Percentiles rank a stretch among this genome's conserved stretches.
phyloP scores from a whole-genome alignment of 1,140 invertebrate genomes.

The Calephelis nemesis region DNA sequence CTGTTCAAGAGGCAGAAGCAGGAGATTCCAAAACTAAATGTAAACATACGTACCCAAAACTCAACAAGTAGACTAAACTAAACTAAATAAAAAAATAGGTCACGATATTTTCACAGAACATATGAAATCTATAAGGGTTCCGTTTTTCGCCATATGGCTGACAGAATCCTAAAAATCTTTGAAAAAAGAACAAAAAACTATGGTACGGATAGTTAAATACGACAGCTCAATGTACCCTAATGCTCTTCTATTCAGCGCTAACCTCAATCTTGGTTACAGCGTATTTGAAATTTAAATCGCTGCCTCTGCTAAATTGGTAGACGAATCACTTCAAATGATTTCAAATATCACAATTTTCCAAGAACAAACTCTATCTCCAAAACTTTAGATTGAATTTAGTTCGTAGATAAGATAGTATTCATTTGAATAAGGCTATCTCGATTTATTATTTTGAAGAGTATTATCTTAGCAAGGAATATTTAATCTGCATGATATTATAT shows the following conservation, averaged over 20 bases:
- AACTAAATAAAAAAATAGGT: no score
- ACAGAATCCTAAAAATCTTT: no score
- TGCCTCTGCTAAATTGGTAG: slow-evolving; percentile 47
- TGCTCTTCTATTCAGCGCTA: slow-evolving; percentile 52
- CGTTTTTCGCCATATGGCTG: no score
- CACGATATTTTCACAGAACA: no score
- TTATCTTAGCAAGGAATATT: slow-evolving; percentile 20
- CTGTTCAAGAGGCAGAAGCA: no score
- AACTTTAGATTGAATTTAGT: slow-evolving; percentile 23
- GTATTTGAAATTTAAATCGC: slow-evolving; percentile 68
- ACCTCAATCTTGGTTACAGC: slow-evolving; percentile 55
- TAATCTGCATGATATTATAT: slow-evolving; percentile 15
- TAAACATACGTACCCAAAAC: no score
- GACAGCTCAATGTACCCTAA: slow-evolving; percentile 15
- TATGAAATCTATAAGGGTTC: no score
- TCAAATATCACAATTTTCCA: slow-evolving; percentile 30
- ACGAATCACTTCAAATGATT: slow-evolving; percentile 52
- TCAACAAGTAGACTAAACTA: no score
- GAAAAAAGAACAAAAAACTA: no score
- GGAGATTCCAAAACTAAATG: no score
- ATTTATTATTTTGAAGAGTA: slow-evolving; percentile 28
- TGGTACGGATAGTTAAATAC: neutral
- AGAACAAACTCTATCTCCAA: slow-evolving; percentile 32
- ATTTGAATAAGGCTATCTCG: slow-evolving; percentile 22
- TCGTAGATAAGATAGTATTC: neutral